Base-by-base conservation (phyloP, 2,888 invertebrate species). In the Heliconius charithonia region DNA sequence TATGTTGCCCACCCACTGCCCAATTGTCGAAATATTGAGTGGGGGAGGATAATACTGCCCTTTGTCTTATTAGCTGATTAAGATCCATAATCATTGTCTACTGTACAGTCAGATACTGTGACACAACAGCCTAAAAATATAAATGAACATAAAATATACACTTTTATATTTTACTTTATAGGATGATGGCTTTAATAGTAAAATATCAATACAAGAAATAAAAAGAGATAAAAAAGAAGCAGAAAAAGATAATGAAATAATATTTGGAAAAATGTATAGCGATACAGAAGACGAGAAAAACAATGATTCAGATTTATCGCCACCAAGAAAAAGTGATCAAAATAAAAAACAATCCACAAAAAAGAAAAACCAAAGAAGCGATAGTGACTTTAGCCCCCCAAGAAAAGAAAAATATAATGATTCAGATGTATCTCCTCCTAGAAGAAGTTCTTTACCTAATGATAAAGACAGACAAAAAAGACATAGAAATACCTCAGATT, bases 191-290 rank as follows among this genome's bases (percentile, higher is more conserved):
- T 94, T 95, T 83, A 95, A 92, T 83, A 94, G 94, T 79, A 92
- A 92, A 85, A 80, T 95, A 76, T 87, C 92, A 87, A 88, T 95
- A 45, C 88, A 94, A 88, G 94, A 95, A 90, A 91, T 95, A 70
- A 91, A 91, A 80, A 90, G 85, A 75, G 88, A 91, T 70, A 84
- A 89, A 0, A 93, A 93, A 85, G 90, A 92, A 79, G 81, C 85
- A 9, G 90, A 92, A 81, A 93, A 95, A 85, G 94, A 94, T 69
- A 94, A 93, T 86, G 92, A 93, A 86, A 70, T 93, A 4, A 86
- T 93, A 22, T 95, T 94, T 81, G 94, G 94, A 0, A 94, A 95
- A 90, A 94, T 95, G 94, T 95, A 93, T 85, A 95, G 94, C 81
- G 94, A 95, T 76, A 92, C 94, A 0, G 94, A 95, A 84, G 94